phyloP scores from a whole-genome alignment of 2,888 invertebrate genomes.

The Fragum fragum region DNA sequence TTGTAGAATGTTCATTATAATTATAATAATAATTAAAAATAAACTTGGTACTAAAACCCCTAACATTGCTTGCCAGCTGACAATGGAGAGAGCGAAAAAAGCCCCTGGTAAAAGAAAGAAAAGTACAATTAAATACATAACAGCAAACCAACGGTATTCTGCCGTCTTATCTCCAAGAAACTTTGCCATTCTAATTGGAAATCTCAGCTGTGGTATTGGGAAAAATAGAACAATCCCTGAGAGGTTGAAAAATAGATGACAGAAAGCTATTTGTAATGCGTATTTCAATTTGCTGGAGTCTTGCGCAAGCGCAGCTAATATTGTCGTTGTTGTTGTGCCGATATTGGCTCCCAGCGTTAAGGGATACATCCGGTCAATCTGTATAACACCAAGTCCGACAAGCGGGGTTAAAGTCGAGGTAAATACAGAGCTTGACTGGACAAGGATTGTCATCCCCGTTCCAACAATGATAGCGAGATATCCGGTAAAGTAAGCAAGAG shows the following conservation, averaged over 20 bases:
- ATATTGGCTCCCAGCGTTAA: constrained; percentile 89
- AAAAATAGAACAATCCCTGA: constrained; percentile 88
- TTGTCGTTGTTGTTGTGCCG: constrained; percentile 89
- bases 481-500: constrained; percentile 87
- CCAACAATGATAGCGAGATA: constrained; percentile 88
- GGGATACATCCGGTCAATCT: constrained; percentile 88
- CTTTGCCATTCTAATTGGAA: constrained; percentile 88
- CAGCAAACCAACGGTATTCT: constrained; percentile 89
- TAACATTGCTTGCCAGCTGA: constrained; percentile 76
- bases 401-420: constrained; percentile 89
- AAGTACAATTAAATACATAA: constrained; percentile 86
- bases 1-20: constrained; percentile 82
- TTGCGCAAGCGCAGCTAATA: constrained; percentile 88
- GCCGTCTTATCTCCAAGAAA: constrained; percentile 88
- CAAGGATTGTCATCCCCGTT: constrained; percentile 88
- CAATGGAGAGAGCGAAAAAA: constrained; percentile 82
- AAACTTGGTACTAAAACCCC: constrained; percentile 81
- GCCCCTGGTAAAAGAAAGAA: constrained; percentile 83
- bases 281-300: constrained; percentile 81
- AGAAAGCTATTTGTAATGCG: constrained; percentile 82
- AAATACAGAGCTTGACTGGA: constrained; percentile 89
- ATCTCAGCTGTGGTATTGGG: constrained; percentile 88
- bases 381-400: constrained; percentile 89
- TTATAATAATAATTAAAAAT: constrained; percentile 72
- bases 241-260: constrained; percentile 86